phyloP scores from a whole-genome alignment of 2,888 invertebrate genomes.

The Cerastis rubricosa region DNA sequence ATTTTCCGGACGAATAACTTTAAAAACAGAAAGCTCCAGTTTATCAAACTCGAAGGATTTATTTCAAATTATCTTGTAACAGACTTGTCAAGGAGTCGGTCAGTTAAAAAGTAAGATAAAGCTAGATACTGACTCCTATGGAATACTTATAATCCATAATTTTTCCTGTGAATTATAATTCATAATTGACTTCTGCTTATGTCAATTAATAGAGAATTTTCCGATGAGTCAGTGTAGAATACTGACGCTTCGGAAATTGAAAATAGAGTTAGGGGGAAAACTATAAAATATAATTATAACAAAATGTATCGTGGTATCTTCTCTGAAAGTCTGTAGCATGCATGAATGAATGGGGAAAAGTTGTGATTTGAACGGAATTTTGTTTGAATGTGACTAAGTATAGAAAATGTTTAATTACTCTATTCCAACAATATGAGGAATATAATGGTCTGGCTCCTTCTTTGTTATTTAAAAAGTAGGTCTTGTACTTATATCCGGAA shows the following conservation, averaged over 20 bases:
- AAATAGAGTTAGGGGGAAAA: background rate
- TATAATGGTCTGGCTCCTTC: background rate
- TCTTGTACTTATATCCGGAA: conserved; percentile 32
- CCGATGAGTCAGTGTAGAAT: background rate
- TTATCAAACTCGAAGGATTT: background rate
- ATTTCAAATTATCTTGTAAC: background rate
- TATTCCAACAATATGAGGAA: background rate
- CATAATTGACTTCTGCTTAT: no score
- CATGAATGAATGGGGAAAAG: no score
- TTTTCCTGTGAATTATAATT: no score
- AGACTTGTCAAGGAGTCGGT: background rate
- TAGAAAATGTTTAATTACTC: background rate
- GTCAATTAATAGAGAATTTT: no score
- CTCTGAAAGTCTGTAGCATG: background rate
- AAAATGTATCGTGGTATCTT: no score
- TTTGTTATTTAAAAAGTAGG: background rate
- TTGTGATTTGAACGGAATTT: background rate
- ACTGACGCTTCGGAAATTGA: background rate
- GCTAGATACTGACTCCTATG: background rate
- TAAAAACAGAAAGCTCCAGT: background rate
- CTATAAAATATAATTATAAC: background rate
- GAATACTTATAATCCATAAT: no score
- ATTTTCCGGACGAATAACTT: background rate
- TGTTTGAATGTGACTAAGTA: background rate
- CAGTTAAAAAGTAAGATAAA: background rate